Evolutionary conservation across 1,140 invertebrate species (phyloP).

Genomic region (Caenorhabditis tropicalis): DNA sequence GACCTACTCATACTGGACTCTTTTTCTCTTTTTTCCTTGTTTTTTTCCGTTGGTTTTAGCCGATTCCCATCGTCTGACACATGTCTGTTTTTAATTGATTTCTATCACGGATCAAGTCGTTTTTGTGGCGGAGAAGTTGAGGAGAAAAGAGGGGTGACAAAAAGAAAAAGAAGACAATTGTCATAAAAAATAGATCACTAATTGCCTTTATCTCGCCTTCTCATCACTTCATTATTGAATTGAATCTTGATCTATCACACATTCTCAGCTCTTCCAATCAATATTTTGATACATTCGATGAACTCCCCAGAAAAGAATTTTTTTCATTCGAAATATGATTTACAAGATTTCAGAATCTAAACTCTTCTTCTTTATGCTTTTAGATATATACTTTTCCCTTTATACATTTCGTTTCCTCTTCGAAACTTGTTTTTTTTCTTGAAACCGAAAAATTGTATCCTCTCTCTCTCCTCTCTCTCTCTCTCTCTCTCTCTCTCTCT

Average conservation of each 20-base stretch:
- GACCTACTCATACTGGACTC: background rate
- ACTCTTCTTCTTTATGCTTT: too few species aligned
- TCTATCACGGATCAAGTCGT: conserved; percentile 2
- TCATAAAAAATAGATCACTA: conserved; percentile 12
- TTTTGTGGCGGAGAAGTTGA: conserved; percentile 3
- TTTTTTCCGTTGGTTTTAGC: background rate
- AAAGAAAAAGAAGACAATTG: conserved; percentile 34
- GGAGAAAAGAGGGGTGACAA: background rate
- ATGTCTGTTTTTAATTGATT: conserved; percentile 44
- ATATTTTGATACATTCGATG: too few species aligned
- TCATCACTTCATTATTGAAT: background rate
- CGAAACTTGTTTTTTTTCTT: background rate
- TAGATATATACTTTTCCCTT: background rate
- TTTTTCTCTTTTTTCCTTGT: background rate
- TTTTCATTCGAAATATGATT: too few species aligned
- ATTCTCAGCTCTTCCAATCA: background rate
- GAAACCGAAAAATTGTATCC: conserved; percentile 13
- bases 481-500: too few species aligned
- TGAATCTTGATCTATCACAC: conserved; percentile 9
- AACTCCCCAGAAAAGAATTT: too few species aligned
- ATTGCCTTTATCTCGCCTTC: conserved; percentile 28
- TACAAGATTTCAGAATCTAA: too few species aligned
- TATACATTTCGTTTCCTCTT: background rate
- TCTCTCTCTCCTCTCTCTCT: too few species aligned
- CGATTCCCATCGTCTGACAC: conserved; percentile 2